Conservation (phyloP, 2,113 vertebrate species). For the Rhea pennata region DNA sequence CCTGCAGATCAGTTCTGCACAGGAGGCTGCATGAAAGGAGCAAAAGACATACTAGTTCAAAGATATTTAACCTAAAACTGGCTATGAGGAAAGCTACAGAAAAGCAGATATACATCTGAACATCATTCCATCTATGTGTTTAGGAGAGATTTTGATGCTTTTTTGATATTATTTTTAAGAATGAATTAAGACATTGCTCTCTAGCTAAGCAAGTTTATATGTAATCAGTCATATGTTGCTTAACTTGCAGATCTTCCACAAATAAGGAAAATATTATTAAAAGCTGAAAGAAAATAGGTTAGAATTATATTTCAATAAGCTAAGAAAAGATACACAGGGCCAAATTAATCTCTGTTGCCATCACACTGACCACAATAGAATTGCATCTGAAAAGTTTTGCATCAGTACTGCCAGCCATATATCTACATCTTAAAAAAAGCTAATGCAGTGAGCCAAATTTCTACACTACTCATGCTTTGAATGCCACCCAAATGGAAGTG, state of each 20-base stretch:
- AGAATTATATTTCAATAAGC: constrained; percentile 52
- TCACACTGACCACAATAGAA: constrained; percentile 28
- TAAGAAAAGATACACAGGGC: constrained; percentile 43
- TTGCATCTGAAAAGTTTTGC: background rate
- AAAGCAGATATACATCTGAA: background rate
- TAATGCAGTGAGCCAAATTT: background rate
- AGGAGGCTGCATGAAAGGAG: background rate
- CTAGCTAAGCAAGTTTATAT: background rate
- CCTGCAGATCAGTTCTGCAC: background rate
- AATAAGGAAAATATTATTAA: constrained; percentile 60
- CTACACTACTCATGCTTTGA: background rate
- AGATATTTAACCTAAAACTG: background rate
- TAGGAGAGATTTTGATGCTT: background rate
- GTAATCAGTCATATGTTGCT: constrained; percentile 7
- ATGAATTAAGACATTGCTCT: background rate
- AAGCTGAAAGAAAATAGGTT: constrained; percentile 51
- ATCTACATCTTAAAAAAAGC: constrained; percentile 1
- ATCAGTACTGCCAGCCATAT: background rate
- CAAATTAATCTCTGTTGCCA: constrained; percentile 56
- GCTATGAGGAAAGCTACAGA: background rate
- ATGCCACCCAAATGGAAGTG: background rate
- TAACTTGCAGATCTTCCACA: constrained; percentile 51
- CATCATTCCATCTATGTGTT: background rate
- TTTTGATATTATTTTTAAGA: background rate
- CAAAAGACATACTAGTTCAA: background rate